These are phyloP conservation scores for Antitype chi DNA, from an alignment of 2,888 invertebrate species.

Conservation along the genomic window DNA sequence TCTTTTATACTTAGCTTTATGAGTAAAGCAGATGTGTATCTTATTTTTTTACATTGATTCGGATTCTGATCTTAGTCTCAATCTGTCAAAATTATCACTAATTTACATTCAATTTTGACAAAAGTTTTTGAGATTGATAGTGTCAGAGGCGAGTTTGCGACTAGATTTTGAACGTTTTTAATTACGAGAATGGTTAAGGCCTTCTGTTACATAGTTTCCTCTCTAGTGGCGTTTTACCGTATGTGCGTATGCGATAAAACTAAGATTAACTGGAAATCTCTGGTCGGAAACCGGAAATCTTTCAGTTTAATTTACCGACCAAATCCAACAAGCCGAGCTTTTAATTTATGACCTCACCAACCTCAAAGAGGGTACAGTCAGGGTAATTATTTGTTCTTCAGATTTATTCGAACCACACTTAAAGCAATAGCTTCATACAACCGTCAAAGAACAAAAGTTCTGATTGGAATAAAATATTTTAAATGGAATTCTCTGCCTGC, in stretches of 20 bases:
- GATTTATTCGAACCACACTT: not conserved
- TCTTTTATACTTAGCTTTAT: not conserved
- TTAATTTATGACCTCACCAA: slow-evolving; percentile 31
- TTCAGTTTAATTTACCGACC: slow-evolving; percentile 24
- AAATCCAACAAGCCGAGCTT: slow-evolving; percentile 27
- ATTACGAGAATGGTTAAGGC: not conserved
- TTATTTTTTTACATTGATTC: not conserved
- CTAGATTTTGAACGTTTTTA: not conserved
- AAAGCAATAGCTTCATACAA: not conserved
- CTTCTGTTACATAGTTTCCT: not conserved
- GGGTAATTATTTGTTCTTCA: too few species aligned
- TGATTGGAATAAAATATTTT: not conserved
- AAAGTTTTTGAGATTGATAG: too few species aligned
- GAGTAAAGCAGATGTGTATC: not conserved
- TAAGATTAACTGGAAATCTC: slow-evolving; percentile 32
- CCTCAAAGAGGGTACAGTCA: not conserved
- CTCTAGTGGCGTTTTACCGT: too few species aligned
- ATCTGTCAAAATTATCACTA: not conserved
- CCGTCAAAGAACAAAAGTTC: too few species aligned
- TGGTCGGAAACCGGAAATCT: slow-evolving; percentile 36
- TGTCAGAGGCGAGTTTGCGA: not conserved
- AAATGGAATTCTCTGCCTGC: too few species aligned
- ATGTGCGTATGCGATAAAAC: slow-evolving; percentile 17
- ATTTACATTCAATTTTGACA: not conserved
- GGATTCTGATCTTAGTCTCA: not conserved